A percentile compares a stretch with the other conserved stretches of the same genome.
These are phyloP conservation scores for Plebejus argus DNA, from an alignment of 2,888 invertebrate species.

Conservation along the genomic window DNA sequence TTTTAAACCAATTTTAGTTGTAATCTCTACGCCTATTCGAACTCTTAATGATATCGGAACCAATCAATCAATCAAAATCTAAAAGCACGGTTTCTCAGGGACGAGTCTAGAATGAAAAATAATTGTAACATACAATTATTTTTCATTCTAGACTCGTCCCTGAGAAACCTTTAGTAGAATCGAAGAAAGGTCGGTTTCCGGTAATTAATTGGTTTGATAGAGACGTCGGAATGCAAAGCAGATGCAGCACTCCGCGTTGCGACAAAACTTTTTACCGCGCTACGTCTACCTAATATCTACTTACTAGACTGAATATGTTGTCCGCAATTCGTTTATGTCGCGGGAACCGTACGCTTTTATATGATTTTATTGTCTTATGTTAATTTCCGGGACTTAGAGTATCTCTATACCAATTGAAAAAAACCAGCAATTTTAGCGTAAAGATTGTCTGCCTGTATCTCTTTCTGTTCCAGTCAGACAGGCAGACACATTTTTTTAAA, in stretches of 20 bases:
- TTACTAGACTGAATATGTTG: not conserved
- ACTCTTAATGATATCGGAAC: too few species aligned
- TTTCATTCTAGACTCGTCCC: not conserved
- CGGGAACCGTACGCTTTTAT: not conserved
- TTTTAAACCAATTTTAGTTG: too few species aligned
- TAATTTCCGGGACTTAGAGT: too few species aligned
- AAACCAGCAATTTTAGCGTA: too few species aligned
- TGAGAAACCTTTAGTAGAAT: not conserved
- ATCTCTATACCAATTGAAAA: too few species aligned
- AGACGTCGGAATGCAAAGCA: not conserved
- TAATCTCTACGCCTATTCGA: too few species aligned
- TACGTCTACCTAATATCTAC: not conserved
- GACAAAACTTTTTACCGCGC: not conserved
- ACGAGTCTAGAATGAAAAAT: not conserved
- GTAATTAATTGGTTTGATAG: not conserved
- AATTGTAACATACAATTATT: not conserved
- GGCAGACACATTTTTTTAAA: too few species aligned
- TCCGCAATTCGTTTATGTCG: too few species aligned
- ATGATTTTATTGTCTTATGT: too few species aligned
- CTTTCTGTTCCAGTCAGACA: too few species aligned
- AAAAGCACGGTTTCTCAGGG: not conserved
- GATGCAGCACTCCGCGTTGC: not conserved
- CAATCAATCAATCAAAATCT: not conserved
- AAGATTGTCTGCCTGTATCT: too few species aligned
- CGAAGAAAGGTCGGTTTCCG: not conserved